Percentiles rank a stretch among this genome's conserved stretches.
Conservation (phyloP, 2,797 vertebrate species). For the Neosilurus mollespiculum region DNA sequence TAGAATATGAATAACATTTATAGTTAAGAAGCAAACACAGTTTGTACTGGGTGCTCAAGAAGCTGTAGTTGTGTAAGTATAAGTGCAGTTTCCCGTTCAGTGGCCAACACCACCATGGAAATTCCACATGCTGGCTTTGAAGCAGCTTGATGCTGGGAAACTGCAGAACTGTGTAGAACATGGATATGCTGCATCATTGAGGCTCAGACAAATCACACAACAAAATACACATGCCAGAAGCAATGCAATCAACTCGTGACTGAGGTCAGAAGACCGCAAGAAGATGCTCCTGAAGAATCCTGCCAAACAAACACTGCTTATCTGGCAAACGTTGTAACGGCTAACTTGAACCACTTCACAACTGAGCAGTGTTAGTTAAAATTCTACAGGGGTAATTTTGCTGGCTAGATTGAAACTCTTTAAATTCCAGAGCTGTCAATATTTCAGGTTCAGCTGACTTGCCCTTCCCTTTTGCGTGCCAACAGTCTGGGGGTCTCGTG, state of each 20-base stretch:
- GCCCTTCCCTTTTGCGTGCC: not conserved
- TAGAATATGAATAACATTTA: not conserved
- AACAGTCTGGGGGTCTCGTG: not conserved
- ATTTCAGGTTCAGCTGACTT: slow-evolving; percentile 10
- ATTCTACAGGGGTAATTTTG: not conserved
- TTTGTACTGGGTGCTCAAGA: not conserved
- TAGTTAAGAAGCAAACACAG: not conserved
- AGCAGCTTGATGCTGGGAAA: not conserved
- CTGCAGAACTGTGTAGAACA: not conserved
- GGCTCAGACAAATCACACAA: not conserved
- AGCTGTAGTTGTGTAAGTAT: not conserved
- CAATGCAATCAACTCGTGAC: slow-evolving; percentile 5
- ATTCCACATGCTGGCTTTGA: not conserved
- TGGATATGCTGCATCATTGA: not conserved
- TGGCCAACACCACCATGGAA: not conserved
- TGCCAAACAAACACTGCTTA: not conserved
- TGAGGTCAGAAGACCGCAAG: not conserved
- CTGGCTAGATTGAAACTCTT: not conserved
- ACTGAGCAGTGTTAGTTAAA: not conserved
- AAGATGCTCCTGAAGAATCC: not conserved
- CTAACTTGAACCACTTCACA: not conserved
- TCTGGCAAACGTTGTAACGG: not conserved
- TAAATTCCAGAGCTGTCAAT: slow-evolving; percentile 12
- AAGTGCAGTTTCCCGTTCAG: not conserved
- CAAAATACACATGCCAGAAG: not conserved